These are phyloP conservation scores for Zapornia atra DNA, from an alignment of 2,113 vertebrate species.

Conservation along the genomic window DNA sequence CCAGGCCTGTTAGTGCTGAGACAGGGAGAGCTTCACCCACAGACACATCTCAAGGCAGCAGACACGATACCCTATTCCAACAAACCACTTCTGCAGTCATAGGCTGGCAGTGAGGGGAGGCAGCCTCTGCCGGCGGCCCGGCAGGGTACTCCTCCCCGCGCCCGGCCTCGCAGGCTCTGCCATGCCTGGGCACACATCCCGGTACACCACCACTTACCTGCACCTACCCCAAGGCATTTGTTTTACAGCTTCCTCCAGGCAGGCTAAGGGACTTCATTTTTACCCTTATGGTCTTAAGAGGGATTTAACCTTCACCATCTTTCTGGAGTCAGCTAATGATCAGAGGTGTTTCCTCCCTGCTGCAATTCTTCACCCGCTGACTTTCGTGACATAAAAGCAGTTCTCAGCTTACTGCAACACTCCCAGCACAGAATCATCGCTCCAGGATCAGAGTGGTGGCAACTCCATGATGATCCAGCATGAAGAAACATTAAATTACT, in stretches of 20 bases:
- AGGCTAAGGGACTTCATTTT: neutral
- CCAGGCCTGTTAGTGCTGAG: neutral
- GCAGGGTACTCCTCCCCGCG: neutral
- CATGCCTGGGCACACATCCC: neutral
- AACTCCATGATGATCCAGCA: neutral
- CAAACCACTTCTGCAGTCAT: fast-evolving
- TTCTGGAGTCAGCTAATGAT: neutral
- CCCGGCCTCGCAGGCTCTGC: neutral
- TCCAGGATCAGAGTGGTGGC: neutral
- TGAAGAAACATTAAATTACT: neutral
- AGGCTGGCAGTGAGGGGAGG: neutral
- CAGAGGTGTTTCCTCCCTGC: neutral
- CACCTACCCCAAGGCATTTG: neutral
- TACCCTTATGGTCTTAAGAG: neutral
- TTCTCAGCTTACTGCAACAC: neutral
- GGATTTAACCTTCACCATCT: neutral
- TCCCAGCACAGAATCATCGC: neutral
- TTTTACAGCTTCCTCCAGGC: neutral
- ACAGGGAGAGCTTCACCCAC: neutral
- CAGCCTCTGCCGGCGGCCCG: neutral
- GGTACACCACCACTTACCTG: neutral
- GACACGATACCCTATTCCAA: neutral
- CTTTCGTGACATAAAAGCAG: neutral
- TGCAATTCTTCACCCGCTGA: neutral
- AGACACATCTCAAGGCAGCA: neutral